Base-by-base conservation (phyloP, 2,113 vertebrate genomes). In the Mesitornis unicolor region DNA sequence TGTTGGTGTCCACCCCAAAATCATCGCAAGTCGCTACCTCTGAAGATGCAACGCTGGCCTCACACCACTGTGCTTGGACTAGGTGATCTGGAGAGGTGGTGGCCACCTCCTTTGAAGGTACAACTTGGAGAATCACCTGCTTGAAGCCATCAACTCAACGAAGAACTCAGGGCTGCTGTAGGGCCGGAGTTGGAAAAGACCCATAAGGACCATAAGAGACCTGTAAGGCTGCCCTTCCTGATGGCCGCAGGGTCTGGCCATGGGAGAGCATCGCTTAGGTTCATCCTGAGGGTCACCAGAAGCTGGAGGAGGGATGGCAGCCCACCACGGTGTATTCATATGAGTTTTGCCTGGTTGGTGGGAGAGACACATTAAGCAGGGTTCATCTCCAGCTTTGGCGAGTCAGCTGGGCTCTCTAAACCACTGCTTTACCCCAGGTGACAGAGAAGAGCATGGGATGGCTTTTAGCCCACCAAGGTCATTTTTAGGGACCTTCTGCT, bases 201-300 rank as follows among this genome's bases (percentile, higher is more conserved):
- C 28, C 3, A 2, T 29, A 20, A 48, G 19, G 50, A 47, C 17
- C 47, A 48, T 13, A 2, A 7, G 0, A 61, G 26, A 33, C 8
- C 14, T 10, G 1, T 5, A 54, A 31, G 24, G 21, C 67, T 71
- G 42, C 21, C 25, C 15, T 87, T 76, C 31, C 43, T 59, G 13
- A 22, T 21, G 28, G 57, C 53, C 57, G 40, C 36, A 29, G n/a
- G 19, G 19, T 19, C 63, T 11, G 12, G 16, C 20, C 0, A 0
- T 38, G 43, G n/a, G 17, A 26, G 26, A 60, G 13, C 17, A 21
- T 54, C 15, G 0, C 25, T 78, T 51, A 45, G 8, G 26, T 25
- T 64, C 69, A 20, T 56, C 64, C 61, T 42, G 20, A 59, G 60
- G 36, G 12, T 31, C 45, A 21, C n/a, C 56, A 54, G 13, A 31